These are phyloP conservation scores for Bombylius major DNA, from an alignment of 2,888 invertebrate genomes.

Conservation along the genomic window DNA sequence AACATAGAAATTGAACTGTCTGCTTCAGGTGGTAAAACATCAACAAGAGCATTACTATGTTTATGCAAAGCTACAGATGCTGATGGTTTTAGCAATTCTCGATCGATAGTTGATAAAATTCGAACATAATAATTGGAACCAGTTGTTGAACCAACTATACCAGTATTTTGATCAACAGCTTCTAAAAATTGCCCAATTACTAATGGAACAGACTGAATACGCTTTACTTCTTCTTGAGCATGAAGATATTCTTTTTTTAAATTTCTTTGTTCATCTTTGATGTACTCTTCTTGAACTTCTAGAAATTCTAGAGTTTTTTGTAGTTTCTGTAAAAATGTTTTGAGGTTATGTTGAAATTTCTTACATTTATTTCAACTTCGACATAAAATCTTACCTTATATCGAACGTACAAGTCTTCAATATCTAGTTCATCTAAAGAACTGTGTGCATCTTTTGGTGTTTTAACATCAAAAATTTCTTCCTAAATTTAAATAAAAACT, in stretches of 20 bases:
- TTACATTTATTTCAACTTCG: background rate
- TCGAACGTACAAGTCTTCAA: constrained; percentile 90
- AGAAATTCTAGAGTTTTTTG: constrained; percentile 93
- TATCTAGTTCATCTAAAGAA: constrained; percentile 66
- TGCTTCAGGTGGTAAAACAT: constrained; percentile 97
- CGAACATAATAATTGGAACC: constrained; percentile 99
- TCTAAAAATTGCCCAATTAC: constrained; percentile 99
- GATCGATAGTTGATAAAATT: constrained; percentile 94
- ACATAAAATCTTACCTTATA: constrained; percentile 87
- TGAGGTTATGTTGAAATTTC: constrained; percentile 4
- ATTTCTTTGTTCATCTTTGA: constrained; percentile 98
- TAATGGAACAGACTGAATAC: constrained; percentile 96
- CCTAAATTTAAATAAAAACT: constrained; percentile 34
- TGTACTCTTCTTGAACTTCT: constrained; percentile 98
- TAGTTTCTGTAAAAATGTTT: constrained; percentile 55
- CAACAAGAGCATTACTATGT: constrained; percentile 98
- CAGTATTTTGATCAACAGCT: constrained; percentile 98
- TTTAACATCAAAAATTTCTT: constrained; percentile 54
- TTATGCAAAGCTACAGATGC: constrained; percentile 98
- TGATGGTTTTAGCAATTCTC: constrained; percentile 93
- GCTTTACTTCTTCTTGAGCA: constrained; percentile 95
- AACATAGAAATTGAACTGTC: constrained; percentile 99
- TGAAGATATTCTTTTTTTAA: constrained; percentile 97
- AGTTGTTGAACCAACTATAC: constrained; percentile 97
- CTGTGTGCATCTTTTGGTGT: constrained; percentile 53